Evolutionary conservation across 2,888 invertebrate species (phyloP).

Genomic region (Melanostoma mellinum): DNA sequence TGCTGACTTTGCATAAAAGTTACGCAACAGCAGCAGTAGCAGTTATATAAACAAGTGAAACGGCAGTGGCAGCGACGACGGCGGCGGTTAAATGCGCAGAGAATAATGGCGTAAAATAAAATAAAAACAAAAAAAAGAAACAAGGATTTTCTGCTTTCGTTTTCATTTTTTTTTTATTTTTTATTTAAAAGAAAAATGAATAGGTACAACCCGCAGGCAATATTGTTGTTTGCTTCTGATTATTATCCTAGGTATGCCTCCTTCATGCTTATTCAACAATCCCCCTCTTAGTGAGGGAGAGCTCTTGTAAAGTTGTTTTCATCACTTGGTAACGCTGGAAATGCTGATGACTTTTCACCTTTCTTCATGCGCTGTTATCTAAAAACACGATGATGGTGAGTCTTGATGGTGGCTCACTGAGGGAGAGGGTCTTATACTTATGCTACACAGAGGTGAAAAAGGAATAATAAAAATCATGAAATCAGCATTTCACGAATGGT

Average conservation of each 20-base stretch:
- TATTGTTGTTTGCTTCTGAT: conserved; percentile 65
- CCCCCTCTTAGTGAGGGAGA: background rate
- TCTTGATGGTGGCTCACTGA: conserved; percentile 22
- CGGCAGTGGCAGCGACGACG: conserved; percentile 17
- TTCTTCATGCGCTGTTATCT: conserved; percentile 39
- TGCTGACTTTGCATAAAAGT: conserved; percentile 70
- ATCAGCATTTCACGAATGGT: conserved; percentile 70
- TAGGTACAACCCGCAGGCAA: conserved; percentile 60
- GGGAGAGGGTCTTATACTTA: conserved; percentile 6
- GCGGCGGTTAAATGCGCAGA: background rate
- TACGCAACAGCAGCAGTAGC: conserved; percentile 61
- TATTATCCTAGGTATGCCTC: conserved; percentile 62
- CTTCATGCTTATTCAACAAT: conserved; percentile 3
- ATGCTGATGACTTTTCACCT: conserved; percentile 71
- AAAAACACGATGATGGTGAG: conserved; percentile 20
- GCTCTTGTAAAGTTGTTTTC: conserved; percentile 62
- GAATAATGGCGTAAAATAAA: conserved; percentile 66
- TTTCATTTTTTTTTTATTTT: conserved; percentile 27
- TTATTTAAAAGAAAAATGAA: conserved; percentile 49
- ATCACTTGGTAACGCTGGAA: conserved; percentile 59
- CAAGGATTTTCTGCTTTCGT: conserved; percentile 56
- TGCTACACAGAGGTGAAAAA: background rate
- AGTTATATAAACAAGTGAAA: conserved; percentile 59
- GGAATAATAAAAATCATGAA: conserved; percentile 65
- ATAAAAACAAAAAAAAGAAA: conserved; percentile 66